phyloP scores from a whole-genome alignment of 92 coral and sea anemone species.

The Pocillopora grandis region DNA sequence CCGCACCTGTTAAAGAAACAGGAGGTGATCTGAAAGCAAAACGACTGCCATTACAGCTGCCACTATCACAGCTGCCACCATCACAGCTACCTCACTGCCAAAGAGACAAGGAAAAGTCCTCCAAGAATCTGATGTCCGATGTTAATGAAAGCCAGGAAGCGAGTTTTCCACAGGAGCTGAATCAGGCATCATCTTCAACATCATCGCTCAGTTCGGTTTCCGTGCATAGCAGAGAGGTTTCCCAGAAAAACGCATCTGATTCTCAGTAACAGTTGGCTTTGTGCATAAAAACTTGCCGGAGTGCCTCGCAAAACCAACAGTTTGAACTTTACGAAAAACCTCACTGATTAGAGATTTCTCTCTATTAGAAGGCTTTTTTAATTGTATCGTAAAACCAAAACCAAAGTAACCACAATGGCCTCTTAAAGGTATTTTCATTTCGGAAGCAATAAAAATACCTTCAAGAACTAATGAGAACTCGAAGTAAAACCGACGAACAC shows the following conservation, averaged over 20 bases:
- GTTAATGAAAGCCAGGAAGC: background rate
- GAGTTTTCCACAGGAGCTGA: constrained; percentile 13
- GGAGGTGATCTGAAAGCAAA: background rate
- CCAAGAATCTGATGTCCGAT: background rate
- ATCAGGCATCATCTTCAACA: background rate
- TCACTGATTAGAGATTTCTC: too few species aligned
- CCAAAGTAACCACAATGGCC: too few species aligned
- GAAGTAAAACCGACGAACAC: too few species aligned
- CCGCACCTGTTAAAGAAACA: constrained; percentile 1
- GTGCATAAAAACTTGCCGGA: background rate
- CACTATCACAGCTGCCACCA: background rate
- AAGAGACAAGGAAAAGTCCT: too few species aligned
- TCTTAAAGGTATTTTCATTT: too few species aligned
- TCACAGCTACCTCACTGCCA: background rate
- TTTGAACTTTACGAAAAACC: too few species aligned
- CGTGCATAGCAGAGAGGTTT: constrained; percentile 10
- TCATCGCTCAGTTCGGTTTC: background rate
- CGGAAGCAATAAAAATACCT: too few species aligned
- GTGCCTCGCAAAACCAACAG: background rate
- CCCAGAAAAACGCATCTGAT: background rate
- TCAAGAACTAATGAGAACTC: too few species aligned
- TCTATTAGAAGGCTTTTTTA: too few species aligned
- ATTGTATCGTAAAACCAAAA: too few species aligned
- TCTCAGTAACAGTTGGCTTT: background rate
- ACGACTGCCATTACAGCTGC: constrained; percentile 28